Evolutionary conservation across 2,888 invertebrate species (phyloP).

Genomic region (Ptychoptera albimana): DNA sequence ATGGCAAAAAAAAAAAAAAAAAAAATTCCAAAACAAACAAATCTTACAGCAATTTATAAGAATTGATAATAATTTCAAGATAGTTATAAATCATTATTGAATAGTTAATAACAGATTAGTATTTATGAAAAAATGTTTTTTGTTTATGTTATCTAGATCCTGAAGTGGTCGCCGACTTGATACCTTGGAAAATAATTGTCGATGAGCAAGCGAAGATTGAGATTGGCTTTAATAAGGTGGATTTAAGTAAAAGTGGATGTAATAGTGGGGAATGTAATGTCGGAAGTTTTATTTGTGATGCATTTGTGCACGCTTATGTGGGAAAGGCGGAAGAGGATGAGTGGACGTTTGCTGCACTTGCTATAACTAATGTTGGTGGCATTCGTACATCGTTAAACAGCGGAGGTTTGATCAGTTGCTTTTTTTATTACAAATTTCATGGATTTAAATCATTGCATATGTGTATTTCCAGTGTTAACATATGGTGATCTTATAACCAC

Average conservation of each 20-base stretch:
- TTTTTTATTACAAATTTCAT: neutral
- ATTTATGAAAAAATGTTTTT: neutral
- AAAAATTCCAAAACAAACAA: no score
- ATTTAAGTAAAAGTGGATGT: constrained; percentile 38
- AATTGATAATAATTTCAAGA: no score
- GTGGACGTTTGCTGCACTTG: constrained; percentile 54
- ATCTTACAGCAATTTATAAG: no score
- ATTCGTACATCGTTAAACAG: constrained; percentile 48
- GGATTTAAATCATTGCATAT: no score
- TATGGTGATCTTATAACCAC: constrained; percentile 50
- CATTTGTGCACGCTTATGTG: constrained; percentile 40
- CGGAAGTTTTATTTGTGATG: constrained; percentile 56
- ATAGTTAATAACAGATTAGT: no score
- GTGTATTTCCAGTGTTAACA: constrained; percentile 43
- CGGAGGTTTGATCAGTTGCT: constrained; percentile 40
- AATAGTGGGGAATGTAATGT: constrained; percentile 50
- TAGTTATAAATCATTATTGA: no score
- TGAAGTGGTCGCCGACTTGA: constrained; percentile 26
- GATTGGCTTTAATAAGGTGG: constrained; percentile 43
- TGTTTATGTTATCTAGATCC: neutral
- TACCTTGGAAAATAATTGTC: constrained; percentile 41
- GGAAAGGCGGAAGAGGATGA: constrained; percentile 29
- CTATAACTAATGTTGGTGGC: constrained; percentile 50
- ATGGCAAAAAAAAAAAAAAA: no score
- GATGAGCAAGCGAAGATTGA: constrained; percentile 35